Percentiles rank a stretch among this genome's conserved stretches.
Evolutionary conservation across 2,888 invertebrate genomes (phyloP).

Genomic region (Parnassius orleans): DNA sequence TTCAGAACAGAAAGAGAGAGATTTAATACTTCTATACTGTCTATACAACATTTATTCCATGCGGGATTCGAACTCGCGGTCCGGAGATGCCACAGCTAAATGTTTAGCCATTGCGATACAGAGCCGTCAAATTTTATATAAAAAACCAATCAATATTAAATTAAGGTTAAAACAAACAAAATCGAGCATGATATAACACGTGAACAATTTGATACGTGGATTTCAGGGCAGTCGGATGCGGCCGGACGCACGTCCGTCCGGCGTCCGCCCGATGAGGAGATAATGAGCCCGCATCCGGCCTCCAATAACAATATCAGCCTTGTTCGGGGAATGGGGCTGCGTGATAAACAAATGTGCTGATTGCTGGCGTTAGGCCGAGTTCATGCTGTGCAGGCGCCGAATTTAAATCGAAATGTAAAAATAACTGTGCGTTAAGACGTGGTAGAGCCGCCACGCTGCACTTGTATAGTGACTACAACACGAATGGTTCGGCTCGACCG

Average conservation of each 20-base stretch:
- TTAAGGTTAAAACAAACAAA: background rate
- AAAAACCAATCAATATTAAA: background rate
- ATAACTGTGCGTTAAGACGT: no score
- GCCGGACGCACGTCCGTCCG: constrained; percentile 54
- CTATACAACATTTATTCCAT: no score
- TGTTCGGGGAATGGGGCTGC: constrained; percentile 44
- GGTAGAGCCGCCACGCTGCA: no score
- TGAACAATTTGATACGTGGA: constrained; percentile 40
- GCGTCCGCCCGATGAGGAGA: constrained; percentile 45
- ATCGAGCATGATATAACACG: constrained; percentile 5
- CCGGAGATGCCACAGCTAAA: background rate
- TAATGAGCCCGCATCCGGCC: constrained; percentile 45
- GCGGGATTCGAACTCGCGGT: no score
- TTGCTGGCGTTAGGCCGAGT: constrained; percentile 12
- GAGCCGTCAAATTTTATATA: background rate
- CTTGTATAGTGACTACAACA: no score
- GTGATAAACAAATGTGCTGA: constrained; percentile 30
- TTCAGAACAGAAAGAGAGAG: no score
- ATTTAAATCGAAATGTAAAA: no score
- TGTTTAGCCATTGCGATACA: background rate
- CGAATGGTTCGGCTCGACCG: no score
- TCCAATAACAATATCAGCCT: constrained; percentile 45
- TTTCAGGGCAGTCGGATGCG: constrained; percentile 64
- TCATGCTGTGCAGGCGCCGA: background rate
- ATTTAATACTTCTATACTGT: no score